Percentiles rank a stretch among this genome's conserved stretches.
These are phyloP conservation scores for Remorina albescens DNA, from an alignment of 2,797 vertebrate genomes.

Conservation along the genomic window DNA sequence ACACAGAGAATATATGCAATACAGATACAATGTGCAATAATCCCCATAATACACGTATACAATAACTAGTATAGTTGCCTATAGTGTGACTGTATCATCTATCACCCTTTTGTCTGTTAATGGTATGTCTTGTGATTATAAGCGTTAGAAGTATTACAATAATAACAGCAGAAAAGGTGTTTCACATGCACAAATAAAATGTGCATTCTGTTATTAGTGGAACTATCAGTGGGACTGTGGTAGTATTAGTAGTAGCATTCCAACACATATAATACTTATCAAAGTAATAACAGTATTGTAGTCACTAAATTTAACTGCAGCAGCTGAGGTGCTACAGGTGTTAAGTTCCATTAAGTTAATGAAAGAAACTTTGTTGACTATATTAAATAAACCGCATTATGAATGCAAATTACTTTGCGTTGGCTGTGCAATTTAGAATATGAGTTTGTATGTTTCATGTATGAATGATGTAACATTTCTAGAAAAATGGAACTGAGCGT, in stretches of 20 bases:
- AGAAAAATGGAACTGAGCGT: slow-evolving; percentile 14
- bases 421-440: slow-evolving; percentile 28
- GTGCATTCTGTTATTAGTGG: neutral
- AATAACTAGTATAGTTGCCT: neutral
- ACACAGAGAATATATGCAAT: neutral
- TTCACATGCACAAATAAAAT: neutral
- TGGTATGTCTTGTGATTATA: no score
- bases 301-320: neutral
- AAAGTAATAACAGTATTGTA: neutral
- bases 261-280: neutral
- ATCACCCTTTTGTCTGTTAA: no score
- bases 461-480: slow-evolving; percentile 18
- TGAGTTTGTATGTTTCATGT: slow-evolving; percentile 18
- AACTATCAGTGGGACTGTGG: neutral
- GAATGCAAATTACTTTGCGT: slow-evolving; percentile 26
- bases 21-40: neutral
- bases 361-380: neutral
- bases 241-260: neutral
- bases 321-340: neutral
- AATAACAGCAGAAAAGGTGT: neutral
- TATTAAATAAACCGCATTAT: slow-evolving; percentile 6
- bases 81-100: neutral
- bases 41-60: neutral
- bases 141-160: no score
- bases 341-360: slow-evolving; percentile 6